phyloP scores from a whole-genome alignment of 2,113 vertebrate species.

The Dissostichus mawsoni region DNA sequence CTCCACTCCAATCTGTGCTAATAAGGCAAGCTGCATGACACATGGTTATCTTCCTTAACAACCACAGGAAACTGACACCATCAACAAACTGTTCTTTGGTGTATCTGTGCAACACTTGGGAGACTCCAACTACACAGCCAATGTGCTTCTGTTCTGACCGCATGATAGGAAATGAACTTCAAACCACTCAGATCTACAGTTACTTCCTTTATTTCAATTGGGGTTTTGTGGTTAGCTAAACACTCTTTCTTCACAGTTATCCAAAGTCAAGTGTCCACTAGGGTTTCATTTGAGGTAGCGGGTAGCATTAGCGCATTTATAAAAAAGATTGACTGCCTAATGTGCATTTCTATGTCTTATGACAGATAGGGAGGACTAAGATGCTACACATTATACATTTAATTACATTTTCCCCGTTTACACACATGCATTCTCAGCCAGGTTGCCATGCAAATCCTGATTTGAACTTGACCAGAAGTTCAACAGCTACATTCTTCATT shows the following conservation, averaged over 20 bases:
- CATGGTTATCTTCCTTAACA: slow-evolving; percentile 3
- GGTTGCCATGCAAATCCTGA: too few species aligned
- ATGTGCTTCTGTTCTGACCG: not conserved
- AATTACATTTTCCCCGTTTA: too few species aligned
- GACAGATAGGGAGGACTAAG: not conserved
- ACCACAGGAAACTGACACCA: not conserved
- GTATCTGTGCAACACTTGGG: not conserved
- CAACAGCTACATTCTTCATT: slow-evolving; percentile 3
- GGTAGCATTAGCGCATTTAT: not conserved
- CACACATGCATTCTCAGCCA: not conserved
- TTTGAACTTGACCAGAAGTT: not conserved
- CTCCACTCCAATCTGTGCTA: not conserved
- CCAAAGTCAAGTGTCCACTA: not conserved
- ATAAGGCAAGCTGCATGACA: not conserved
- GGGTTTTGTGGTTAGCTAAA: not conserved
- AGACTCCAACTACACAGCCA: not conserved
- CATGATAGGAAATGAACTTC: not conserved
- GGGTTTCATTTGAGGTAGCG: not conserved
- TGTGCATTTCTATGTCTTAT: not conserved
- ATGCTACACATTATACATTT: not conserved
- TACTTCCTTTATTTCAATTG: not conserved
- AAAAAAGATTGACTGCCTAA: slow-evolving; percentile 3
- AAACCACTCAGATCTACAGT: not conserved
- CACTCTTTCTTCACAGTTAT: not conserved
- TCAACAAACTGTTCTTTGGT: slow-evolving; percentile 11